Evolutionary conservation across 2,888 invertebrate genomes (phyloP).

Genomic region (Leptura quadrifasciata): DNA sequence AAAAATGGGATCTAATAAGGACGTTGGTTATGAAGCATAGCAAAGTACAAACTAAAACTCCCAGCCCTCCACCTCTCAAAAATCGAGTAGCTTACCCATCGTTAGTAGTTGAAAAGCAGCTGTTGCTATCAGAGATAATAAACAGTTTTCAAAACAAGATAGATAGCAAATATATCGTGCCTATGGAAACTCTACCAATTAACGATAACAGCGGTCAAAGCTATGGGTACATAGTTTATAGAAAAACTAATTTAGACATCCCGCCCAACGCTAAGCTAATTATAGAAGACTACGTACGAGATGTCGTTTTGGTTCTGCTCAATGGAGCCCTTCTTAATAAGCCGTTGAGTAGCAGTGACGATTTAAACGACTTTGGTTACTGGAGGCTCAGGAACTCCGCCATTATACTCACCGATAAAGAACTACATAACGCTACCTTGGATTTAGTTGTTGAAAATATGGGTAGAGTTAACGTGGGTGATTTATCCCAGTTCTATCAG

Average conservation of each 20-base stretch:
- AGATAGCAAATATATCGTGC: constrained; percentile 42
- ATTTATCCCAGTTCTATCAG: constrained; percentile 44
- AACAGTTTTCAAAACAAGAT: neutral
- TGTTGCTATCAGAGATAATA: constrained; percentile 17
- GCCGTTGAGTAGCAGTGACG: constrained; percentile 56
- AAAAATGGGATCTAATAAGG: constrained; percentile 80
- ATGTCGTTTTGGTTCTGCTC: constrained; percentile 75
- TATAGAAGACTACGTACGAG: constrained; percentile 71
- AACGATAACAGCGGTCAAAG: constrained; percentile 75
- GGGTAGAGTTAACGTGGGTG: constrained; percentile 82
- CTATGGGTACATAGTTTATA: constrained; percentile 76
- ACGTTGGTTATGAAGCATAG: constrained; percentile 72
- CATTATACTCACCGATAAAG: constrained; percentile 59
- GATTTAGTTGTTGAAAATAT: constrained; percentile 82
- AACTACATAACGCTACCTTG: constrained; percentile 63
- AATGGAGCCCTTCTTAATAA: constrained; percentile 71
- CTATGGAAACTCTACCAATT: constrained; percentile 68
- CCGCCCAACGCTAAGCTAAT: constrained; percentile 62
- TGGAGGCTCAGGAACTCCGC: constrained; percentile 68
- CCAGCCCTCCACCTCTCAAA: constrained; percentile 65
- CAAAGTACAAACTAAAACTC: constrained; percentile 61
- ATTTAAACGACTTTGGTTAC: constrained; percentile 71
- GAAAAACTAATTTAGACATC: constrained; percentile 66
- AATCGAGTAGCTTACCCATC: constrained; percentile 66
- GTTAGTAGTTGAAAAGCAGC: constrained; percentile 47